phyloP scores from a whole-genome alignment of 2,888 invertebrate species.

The Actias luna region DNA sequence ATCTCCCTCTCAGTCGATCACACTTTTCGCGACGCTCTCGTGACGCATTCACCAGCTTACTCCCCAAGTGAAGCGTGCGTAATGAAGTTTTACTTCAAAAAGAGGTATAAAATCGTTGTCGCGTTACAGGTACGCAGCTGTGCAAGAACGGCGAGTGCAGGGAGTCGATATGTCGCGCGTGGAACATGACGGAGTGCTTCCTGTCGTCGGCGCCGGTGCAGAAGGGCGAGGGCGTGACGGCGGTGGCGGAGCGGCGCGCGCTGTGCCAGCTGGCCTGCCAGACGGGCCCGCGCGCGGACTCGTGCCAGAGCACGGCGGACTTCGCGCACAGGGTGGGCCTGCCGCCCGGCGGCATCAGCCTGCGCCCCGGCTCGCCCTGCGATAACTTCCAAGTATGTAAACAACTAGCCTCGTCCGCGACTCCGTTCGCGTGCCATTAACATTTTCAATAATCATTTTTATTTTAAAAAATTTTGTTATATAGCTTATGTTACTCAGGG shows the following conservation, averaged over 20 bases:
- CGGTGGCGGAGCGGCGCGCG: slow-evolving; percentile 89
- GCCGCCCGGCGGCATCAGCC: slow-evolving; percentile 90
- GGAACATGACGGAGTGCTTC: slow-evolving; percentile 97
- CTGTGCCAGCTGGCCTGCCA: slow-evolving; percentile 99
- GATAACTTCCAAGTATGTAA: slow-evolving; percentile 98
- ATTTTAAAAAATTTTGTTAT: too few relatives aligned
- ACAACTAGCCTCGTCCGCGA: too few relatives aligned
- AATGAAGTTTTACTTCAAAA: not conserved
- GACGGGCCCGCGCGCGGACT: slow-evolving; percentile 86
- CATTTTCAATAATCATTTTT: too few relatives aligned
- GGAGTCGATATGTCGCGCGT: slow-evolving; percentile 96
- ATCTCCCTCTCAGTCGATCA: too few relatives aligned
- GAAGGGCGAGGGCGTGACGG: slow-evolving; percentile 64
- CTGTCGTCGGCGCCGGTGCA: slow-evolving; percentile 89
- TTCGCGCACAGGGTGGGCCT: slow-evolving; percentile 88
- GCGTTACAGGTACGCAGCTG: slow-evolving; percentile 83
- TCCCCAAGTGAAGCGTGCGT: too few relatives aligned
- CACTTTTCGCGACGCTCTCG: too few relatives aligned
- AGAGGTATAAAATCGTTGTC: not conserved
- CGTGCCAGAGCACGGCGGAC: slow-evolving; percentile 93
- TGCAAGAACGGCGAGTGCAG: slow-evolving; percentile 95
- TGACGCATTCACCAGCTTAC: too few relatives aligned
- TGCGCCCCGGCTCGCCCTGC: slow-evolving; percentile 98
- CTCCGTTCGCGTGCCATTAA: too few relatives aligned
- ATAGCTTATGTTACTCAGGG: too few relatives aligned